These are phyloP conservation scores for Larimichthys polyactis DNA, from an alignment of 2,113 vertebrate genomes.

Conservation along the genomic window DNA sequence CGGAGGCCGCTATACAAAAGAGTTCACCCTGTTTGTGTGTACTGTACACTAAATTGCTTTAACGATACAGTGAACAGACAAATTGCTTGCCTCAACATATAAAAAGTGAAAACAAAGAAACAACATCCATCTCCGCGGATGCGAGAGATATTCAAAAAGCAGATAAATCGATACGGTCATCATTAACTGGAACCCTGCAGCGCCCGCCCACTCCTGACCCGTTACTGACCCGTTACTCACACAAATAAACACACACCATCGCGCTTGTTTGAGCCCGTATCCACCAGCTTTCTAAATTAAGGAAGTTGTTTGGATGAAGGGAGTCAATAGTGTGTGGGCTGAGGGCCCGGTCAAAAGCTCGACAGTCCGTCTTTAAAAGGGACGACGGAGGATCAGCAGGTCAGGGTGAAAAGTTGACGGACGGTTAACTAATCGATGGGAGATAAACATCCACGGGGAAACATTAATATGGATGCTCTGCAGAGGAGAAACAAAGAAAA, in stretches of 20 bases:
- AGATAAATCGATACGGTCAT: constrained; percentile 56
- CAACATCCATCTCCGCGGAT: constrained; percentile 43
- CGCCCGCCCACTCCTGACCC: constrained; percentile 43
- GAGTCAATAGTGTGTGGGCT: constrained; percentile 48
- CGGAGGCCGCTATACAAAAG: constrained; percentile 54
- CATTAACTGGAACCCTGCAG: constrained; percentile 50
- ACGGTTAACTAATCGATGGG: background rate
- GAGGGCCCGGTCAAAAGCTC: background rate
- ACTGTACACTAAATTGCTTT: constrained; percentile 48
- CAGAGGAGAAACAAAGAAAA: background rate
- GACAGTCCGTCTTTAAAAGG: constrained; percentile 9
- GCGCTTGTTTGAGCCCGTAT: constrained; percentile 4
- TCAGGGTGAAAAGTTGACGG: background rate
- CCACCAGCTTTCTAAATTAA: constrained; percentile 22
- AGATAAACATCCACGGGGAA: background rate
- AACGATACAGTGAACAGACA: constrained; percentile 35
- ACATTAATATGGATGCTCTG: background rate
- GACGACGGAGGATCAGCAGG: background rate
- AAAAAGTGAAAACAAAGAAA: constrained; percentile 29
- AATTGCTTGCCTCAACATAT: constrained; percentile 36
- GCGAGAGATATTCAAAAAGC: constrained; percentile 36
- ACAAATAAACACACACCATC: constrained; percentile 20
- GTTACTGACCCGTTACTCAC: constrained; percentile 29
- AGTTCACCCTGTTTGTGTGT: constrained; percentile 60
- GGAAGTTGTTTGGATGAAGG: constrained; percentile 27